Evolutionary conservation across 1,140 invertebrate genomes (phyloP).

Genomic region (Atopsyche davidsoni): DNA sequence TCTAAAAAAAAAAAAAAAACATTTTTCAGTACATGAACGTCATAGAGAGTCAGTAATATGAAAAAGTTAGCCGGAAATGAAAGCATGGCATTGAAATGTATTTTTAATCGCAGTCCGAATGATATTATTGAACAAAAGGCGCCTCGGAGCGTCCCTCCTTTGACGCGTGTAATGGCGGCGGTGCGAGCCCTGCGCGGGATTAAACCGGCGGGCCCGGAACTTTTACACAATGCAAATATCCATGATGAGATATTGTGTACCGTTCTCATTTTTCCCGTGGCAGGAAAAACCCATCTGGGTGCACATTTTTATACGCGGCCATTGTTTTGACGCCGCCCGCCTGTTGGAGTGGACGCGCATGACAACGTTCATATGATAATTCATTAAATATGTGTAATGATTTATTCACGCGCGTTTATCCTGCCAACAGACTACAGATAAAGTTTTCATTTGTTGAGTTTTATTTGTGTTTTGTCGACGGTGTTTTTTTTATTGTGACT

Average conservation of each 20-base stretch:
- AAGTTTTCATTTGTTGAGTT: too few relatives aligned
- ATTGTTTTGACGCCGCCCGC: slow-evolving; percentile 7
- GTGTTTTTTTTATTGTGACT: too few relatives aligned
- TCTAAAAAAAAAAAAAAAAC: too few relatives aligned
- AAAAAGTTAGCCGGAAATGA: too few relatives aligned
- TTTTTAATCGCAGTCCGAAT: too few relatives aligned
- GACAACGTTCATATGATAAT: background rate
- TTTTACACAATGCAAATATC: slow-evolving; percentile 27
- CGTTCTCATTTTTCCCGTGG: slow-evolving; percentile 25
- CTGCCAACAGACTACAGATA: too few relatives aligned
- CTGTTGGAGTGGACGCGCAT: slow-evolving; percentile 1
- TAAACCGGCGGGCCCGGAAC: slow-evolving; percentile 25
- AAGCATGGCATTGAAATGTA: too few relatives aligned
- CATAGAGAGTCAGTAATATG: too few relatives aligned
- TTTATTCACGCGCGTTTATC: background rate
- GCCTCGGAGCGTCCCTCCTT: slow-evolving; percentile 20
- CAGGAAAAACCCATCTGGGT: slow-evolving; percentile 14
- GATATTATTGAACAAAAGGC: too few relatives aligned
- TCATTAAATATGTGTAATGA: background rate
- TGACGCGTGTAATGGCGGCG: slow-evolving; percentile 21
- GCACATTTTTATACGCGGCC: slow-evolving; percentile 4
- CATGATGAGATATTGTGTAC: slow-evolving; percentile 25
- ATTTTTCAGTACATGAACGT: too few relatives aligned
- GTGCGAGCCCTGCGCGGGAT: slow-evolving; percentile 18
- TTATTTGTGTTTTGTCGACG: too few relatives aligned